Evolutionary conservation across 1,140 invertebrate genomes (phyloP).

Genomic region (Drosophila suzukii): DNA sequence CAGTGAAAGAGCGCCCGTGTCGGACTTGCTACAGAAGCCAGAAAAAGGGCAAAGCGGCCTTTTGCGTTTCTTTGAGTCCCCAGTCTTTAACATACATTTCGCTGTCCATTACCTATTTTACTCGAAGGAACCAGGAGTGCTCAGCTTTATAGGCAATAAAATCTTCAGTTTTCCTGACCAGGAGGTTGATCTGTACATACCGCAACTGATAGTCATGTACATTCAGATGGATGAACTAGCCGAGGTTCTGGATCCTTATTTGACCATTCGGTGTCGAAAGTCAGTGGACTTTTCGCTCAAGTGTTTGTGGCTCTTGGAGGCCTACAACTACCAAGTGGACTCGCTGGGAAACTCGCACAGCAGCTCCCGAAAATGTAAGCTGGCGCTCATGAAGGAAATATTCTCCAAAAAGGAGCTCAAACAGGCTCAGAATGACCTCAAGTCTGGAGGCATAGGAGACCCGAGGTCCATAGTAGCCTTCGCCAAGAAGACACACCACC

Average conservation of each 20-base stretch:
- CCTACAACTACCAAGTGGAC: constrained; percentile 87
- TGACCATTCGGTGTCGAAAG: constrained; percentile 96
- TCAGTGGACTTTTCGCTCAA: constrained; percentile 98
- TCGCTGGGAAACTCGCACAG: constrained; percentile 52
- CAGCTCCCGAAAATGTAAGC: constrained; percentile 77
- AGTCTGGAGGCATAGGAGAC: constrained; percentile 4
- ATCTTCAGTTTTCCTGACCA: constrained; percentile 96
- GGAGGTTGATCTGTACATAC: constrained; percentile 99
- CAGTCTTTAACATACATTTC: constrained; percentile 98
- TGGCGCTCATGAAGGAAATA: constrained; percentile 84
- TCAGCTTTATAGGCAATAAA: constrained; percentile 98
- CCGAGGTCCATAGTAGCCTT: constrained; percentile 42
- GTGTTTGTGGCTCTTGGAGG: constrained; percentile 97
- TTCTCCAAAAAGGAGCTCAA: constrained; percentile 79
- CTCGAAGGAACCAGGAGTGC: constrained; percentile 98
- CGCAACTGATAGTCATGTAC: constrained; percentile 99
- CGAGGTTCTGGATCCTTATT: constrained; percentile 96
- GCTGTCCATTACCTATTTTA: constrained; percentile 99
- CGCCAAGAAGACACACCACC: constrained; percentile 86
- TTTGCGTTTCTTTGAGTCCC: constrained; percentile 97
- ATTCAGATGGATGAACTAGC: constrained; percentile 98
- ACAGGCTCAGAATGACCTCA: constrained; percentile 34
- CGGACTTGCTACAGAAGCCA: constrained; percentile 55
- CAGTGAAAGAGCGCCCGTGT: constrained; percentile 60
- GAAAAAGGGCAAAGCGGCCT: constrained; percentile 87